Evolutionary conservation across 2,888 invertebrate species (phyloP).

Genomic region (Fabriciana adippe): DNA sequence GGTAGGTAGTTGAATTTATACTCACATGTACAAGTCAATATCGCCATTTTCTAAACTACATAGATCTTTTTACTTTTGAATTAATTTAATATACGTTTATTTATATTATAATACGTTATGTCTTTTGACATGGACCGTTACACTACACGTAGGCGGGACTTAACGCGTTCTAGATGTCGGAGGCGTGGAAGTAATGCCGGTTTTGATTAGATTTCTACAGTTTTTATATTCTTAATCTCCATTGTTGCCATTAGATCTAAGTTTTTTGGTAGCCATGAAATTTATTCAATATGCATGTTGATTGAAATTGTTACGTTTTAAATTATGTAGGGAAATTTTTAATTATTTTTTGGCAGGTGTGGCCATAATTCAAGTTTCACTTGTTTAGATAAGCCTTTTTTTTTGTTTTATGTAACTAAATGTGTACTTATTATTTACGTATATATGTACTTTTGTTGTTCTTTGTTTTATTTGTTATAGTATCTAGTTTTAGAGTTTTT

Average conservation of each 20-base stretch:
- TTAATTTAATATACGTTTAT: not conserved
- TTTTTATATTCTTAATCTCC: constrained; percentile 67
- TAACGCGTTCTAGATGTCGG: constrained; percentile 49
- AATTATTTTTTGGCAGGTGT: constrained; percentile 25
- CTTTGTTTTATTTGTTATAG: too few species aligned
- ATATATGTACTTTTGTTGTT: too few species aligned
- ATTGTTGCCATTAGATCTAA: constrained; percentile 48
- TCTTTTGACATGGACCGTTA: constrained; percentile 43
- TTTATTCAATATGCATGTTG: constrained; percentile 43
- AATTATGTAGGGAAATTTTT: constrained; percentile 29
- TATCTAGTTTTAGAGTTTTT: too few species aligned
- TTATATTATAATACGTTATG: constrained; percentile 41
- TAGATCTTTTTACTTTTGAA: not conserved
- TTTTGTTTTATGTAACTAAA: not conserved
- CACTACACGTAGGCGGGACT: constrained; percentile 53
- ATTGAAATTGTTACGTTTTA: constrained; percentile 40
- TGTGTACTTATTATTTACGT: not conserved
- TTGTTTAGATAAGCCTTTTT: not conserved
- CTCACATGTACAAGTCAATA: too few species aligned
- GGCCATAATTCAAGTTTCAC: not conserved
- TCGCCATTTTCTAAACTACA: not conserved
- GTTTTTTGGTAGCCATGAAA: constrained; percentile 47
- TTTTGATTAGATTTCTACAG: constrained; percentile 74
- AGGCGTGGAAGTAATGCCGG: constrained; percentile 65
- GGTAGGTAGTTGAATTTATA: too few species aligned